Conservation (phyloP, 1,140 invertebrate genomes). For the Sycophaga agraensis region DNA sequence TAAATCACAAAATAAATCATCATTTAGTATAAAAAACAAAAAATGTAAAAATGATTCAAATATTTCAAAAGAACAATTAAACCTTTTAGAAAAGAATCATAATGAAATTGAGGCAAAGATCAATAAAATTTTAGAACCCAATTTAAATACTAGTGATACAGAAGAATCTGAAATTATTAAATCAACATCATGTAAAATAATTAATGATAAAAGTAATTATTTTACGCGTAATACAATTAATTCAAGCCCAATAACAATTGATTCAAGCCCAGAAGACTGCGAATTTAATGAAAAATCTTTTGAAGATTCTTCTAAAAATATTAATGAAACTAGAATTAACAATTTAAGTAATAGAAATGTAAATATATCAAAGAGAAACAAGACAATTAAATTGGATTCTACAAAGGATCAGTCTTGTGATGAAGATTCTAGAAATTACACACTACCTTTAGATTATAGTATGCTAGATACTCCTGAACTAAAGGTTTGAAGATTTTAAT, state of each 20-base stretch:
- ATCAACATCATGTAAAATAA: neutral
- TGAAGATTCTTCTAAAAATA: neutral
- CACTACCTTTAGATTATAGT: conserved; percentile 50
- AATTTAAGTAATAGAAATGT: too few species aligned
- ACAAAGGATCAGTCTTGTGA: neutral
- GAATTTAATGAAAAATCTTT: conserved; percentile 1
- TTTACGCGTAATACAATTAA: neutral
- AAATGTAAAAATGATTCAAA: neutral
- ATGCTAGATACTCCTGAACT: conserved; percentile 50
- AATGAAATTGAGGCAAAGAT: conserved; percentile 13
- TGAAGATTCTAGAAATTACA: conserved; percentile 34
- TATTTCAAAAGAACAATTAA: neutral
- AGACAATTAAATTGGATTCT: conserved; percentile 23
- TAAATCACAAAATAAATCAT: too few species aligned
- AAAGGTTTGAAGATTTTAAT: conserved; percentile 40
- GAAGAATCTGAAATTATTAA: neutral
- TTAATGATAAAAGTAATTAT: neutral
- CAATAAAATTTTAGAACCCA: neutral
- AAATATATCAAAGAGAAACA: conserved; percentile 11
- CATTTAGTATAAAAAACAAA: too few species aligned
- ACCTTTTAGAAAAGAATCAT: neutral
- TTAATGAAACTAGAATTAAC: conserved; percentile 9
- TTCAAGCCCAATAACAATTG: conserved; percentile 28
- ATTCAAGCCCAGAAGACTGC: conserved; percentile 30
- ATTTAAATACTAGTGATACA: neutral